Evolutionary conservation across 2,113 vertebrate species (phyloP).

Genomic region (Piprites chloris): DNA sequence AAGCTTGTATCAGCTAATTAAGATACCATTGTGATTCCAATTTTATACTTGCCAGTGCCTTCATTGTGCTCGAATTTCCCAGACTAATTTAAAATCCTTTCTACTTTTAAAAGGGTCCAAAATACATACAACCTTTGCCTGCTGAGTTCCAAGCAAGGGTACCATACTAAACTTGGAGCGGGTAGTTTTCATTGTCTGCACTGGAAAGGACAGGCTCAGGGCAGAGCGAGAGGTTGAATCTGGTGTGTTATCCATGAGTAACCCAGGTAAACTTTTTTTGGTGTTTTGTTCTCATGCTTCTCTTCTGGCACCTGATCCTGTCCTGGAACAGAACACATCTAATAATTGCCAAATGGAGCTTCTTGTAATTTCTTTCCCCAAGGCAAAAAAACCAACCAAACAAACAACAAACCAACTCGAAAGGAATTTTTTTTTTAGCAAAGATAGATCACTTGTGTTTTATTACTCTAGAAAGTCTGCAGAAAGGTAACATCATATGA

Average conservation of each 20-base stretch:
- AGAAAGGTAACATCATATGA: background rate
- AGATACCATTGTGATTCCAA: background rate
- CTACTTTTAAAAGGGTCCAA: background rate
- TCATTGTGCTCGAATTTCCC: background rate
- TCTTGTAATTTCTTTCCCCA: background rate
- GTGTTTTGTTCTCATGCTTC: background rate
- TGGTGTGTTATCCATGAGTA: background rate
- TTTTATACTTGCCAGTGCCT: background rate
- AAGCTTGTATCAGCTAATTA: conserved; percentile 2
- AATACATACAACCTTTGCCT: background rate
- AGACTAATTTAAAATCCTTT: background rate
- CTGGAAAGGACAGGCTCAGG: background rate
- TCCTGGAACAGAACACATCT: background rate
- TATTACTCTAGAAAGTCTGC: background rate
- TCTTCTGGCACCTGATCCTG: background rate
- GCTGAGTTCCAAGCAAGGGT: background rate
- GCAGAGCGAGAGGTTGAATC: background rate
- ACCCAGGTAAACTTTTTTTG: background rate
- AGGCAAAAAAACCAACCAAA: background rate
- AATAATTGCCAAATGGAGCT: background rate
- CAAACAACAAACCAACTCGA: background rate
- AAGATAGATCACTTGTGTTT: background rate
- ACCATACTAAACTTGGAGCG: rapidly evolving
- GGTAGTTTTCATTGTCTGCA: rapidly evolving
- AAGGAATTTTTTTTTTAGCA: background rate